A percentile compares a stretch with the other conserved stretches of the same genome.
These are phyloP conservation scores for Capreolus pygargus DNA, from an alignment of 2,113 vertebrate species.

Conservation along the genomic window DNA sequence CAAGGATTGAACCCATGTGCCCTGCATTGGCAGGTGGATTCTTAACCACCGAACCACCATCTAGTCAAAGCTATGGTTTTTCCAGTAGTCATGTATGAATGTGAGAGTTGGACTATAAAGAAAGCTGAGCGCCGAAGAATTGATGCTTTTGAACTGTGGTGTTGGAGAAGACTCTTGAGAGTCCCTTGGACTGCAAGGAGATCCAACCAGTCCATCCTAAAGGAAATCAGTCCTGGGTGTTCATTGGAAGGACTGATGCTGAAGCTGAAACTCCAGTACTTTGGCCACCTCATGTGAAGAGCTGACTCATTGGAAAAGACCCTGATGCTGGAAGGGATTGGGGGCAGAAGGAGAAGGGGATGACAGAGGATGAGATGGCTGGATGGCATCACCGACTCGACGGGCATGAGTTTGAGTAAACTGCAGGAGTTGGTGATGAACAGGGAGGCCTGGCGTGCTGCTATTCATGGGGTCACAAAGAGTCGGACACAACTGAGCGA, in stretches of 20 bases:
- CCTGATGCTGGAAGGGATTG: fast-evolving
- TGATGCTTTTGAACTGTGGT: neutral
- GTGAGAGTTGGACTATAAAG: neutral
- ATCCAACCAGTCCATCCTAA: neutral
- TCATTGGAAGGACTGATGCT: neutral
- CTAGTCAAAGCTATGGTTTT: neutral
- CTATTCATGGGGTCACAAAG: neutral
- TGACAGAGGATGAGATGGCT: neutral
- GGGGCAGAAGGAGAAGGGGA: neutral
- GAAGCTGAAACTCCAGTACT: neutral
- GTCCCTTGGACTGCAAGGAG: neutral
- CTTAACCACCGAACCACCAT: neutral
- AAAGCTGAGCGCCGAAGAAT: neutral
- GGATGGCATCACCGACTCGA: neutral
- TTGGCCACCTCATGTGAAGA: fast-evolving
- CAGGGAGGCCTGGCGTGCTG: neutral
- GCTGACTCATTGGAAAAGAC: neutral
- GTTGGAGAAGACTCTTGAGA: neutral
- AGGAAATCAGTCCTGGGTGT: neutral
- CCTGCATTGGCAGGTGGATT: neutral
- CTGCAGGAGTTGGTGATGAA: neutral
- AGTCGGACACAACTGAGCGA: neutral
- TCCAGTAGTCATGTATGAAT: neutral
- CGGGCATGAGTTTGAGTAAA: neutral
- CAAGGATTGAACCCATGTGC: neutral